Evolutionary conservation across 2,888 invertebrate species (phyloP), one percentile per base, ranked within the genome.

Genomic region (Ophraella communa): DNA sequence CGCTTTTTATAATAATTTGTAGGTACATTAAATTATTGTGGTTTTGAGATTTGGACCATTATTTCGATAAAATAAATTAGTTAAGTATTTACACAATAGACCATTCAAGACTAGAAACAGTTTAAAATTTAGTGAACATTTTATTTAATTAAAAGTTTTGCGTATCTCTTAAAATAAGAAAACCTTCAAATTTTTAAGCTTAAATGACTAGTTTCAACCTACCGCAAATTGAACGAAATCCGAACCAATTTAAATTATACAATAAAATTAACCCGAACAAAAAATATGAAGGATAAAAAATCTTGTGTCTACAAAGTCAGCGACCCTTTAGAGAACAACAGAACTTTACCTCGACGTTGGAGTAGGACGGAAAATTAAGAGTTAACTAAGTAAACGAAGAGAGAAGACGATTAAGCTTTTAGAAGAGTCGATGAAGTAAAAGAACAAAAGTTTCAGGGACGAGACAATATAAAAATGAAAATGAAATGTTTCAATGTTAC

Each of bases 341-440:
- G 76, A 62, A 52, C 77, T 72, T 55, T 45, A 74, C 73, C 72
- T 71, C 73, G 72, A 68, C 67, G 74, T 83, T 82, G 83, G 82
- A 81, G 83, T 82, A 83, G 84, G 85, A 84, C 83, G 84, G 84
- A 83, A 81, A 81, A 83, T 82, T 66, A 58, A 67, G 81, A 83
- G 81, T 81, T 81, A 84, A 84, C 84, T 83, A 80, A 79, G 81
- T 83, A 80, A 81, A 30, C 30, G 30, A 30, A 3, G 30, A 30
- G 30, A 30, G 30, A 82, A 83, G 82, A 62, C 62, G 60, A 56
- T 69, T 67, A 63, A 68, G 72, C 73, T 67, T 66, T 70, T 72
- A 70, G 72, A 75, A 74, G 76, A 69, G 77, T 78, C 75, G 74
- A 77, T 74, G 77, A 77, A 75, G 76, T 73, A 76, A 39, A 58